Evolutionary conservation across 2,113 vertebrate species (phyloP), one percentile per base, ranked within the genome.

Genomic region (Xyliphius kryptos): DNA sequence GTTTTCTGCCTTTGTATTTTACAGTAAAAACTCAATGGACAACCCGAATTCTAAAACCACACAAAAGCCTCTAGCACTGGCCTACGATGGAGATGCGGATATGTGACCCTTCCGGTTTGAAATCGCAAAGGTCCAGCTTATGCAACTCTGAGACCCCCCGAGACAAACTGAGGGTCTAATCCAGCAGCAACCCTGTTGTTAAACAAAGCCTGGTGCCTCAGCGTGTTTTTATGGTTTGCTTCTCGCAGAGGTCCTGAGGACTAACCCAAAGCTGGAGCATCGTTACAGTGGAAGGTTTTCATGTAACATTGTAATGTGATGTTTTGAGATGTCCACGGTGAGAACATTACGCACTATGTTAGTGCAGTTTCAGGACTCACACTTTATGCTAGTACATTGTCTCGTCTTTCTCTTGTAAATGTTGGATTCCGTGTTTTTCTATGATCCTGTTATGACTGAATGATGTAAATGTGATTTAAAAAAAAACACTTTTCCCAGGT

Each of bases 11-110:
- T 76, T 83, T 86, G 67, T 49, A 16, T 57, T 48, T 61, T 43
- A 20, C 84, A 97, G 96, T 78, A 94, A 91, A 79, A 91, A 88
- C 56, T 82, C 88, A n/a, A 90, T 90, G 83, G 81, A 82, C 64
- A 86, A 86, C 66, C 90, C 90, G 77, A 86, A 85, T 48, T 72
- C 88, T 75, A 77, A 87, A 62, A 90, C 89, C 0, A 91, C 91
- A 6, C 96, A 97, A 83, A 97, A 97, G 79, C 91, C 92, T 74
- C 80, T 97, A 68, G 91, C 95, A 71, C 86, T 98, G 82, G 92
- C 92, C 60, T 98, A 97, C 1, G 94, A 98, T 5, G 91, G 92
- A 69, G 94, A 98, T 68, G 72, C 90, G 77, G 95, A 97, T 69
- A 97, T 97, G 95, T 97, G 85, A 93, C 72, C 66, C 53, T 58